phyloP scores from a whole-genome alignment of 2,888 invertebrate genomes.

The Flexamia atlantica region DNA sequence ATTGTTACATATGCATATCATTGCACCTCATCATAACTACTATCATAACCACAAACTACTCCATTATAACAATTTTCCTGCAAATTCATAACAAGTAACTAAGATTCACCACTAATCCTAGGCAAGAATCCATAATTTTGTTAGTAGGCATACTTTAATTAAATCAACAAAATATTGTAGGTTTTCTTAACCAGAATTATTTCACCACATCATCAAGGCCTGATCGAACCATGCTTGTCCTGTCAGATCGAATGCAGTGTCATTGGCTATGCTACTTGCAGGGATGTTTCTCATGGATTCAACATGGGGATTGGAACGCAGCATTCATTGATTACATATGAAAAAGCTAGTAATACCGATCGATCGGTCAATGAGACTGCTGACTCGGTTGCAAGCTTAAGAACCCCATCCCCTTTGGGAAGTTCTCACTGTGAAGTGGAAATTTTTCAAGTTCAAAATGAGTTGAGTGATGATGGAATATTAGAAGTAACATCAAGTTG shows the following conservation, averaged over 20 bases:
- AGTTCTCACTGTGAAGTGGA: not conserved
- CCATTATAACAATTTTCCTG: not conserved
- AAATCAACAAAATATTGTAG: not conserved
- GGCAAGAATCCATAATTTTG: not conserved
- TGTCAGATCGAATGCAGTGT: slow-evolving; percentile 18
- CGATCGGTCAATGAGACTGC: not conserved
- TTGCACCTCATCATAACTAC: not conserved
- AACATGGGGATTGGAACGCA: not conserved
- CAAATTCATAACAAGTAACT: not conserved
- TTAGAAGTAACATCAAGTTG: too few relatives aligned
- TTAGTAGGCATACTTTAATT: not conserved
- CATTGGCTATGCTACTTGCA: slow-evolving; percentile 21
- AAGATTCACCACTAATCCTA: too few relatives aligned
- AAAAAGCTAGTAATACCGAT: not conserved
- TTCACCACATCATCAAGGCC: not conserved
- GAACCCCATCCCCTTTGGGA: not conserved
- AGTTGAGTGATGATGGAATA: not conserved
- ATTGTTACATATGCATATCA: not conserved
- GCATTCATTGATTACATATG: slow-evolving; percentile 7
- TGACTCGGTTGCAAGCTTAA: not conserved
- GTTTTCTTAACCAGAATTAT: slow-evolving; percentile 17
- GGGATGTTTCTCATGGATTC: not conserved
- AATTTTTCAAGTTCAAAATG: not conserved
- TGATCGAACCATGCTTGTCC: not conserved
- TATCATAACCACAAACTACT: too few relatives aligned